phyloP scores from a whole-genome alignment of 2,113 vertebrate genomes.

The Oryzias melastigma region DNA sequence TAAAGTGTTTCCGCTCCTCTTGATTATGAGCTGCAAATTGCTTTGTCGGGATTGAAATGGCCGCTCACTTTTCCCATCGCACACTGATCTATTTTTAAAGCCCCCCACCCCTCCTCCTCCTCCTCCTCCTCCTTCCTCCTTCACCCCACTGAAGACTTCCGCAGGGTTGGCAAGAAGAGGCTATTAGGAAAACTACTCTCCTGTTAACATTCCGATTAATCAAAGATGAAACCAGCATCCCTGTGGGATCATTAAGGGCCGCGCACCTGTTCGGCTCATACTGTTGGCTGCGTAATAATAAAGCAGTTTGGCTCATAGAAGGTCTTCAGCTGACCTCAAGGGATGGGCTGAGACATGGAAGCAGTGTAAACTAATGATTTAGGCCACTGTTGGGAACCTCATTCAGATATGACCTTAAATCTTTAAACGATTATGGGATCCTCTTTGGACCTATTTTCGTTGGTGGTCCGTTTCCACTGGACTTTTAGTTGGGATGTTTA shows the following conservation, averaged over 20 bases:
- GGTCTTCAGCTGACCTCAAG: slow-evolving; percentile 24
- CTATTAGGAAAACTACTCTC: slow-evolving; percentile 60
- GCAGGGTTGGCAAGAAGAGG: slow-evolving; percentile 58
- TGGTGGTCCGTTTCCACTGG: too few species aligned
- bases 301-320: slow-evolving; percentile 24
- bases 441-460: too few species aligned
- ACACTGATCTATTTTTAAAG: slow-evolving; percentile 72
- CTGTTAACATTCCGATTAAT: slow-evolving; percentile 71
- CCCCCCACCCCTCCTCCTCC: neutral
- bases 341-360: slow-evolving; percentile 31
- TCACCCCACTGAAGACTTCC: slow-evolving; percentile 63
- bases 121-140: slow-evolving; percentile 21
- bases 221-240: slow-evolving; percentile 63
- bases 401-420: slow-evolving; percentile 9
- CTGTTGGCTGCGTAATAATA: slow-evolving; percentile 31
- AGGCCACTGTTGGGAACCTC: neutral
- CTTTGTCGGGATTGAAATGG: slow-evolving; percentile 73
- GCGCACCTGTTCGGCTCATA: slow-evolving; percentile 59
- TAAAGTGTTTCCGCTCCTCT: slow-evolving; percentile 65
- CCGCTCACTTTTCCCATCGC: slow-evolving; percentile 60
- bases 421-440: too few species aligned
- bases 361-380: slow-evolving; percentile 19
- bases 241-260: slow-evolving; percentile 60
- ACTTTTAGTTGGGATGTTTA: too few species aligned
- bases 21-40: slow-evolving; percentile 74